These are phyloP conservation scores for Bufotes viridis DNA, from an alignment of 2,797 vertebrate genomes.

Conservation along the genomic window DNA sequence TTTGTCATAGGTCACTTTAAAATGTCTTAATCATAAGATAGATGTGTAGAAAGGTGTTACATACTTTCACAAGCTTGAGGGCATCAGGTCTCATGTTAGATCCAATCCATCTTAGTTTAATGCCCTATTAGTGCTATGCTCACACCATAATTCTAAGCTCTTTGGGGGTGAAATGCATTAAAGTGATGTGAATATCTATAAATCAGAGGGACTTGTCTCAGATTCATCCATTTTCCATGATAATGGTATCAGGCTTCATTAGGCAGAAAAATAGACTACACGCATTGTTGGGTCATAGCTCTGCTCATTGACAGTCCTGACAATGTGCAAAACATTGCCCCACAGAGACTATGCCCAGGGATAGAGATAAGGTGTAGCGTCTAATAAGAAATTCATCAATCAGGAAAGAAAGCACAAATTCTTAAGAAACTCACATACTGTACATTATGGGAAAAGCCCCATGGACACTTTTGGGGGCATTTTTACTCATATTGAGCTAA, in stretches of 20 bases:
- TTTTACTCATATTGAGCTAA: too few relatives aligned
- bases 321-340: conserved; percentile 47
- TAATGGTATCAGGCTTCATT: conserved; percentile 68
- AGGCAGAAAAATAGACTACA: conserved; percentile 64
- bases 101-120: conserved; percentile 51
- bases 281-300: not conserved
- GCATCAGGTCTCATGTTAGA: conserved; percentile 20
- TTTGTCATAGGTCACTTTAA: conserved; percentile 7
- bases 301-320: conserved; percentile 28
- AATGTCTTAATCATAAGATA: not conserved
- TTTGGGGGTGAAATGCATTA: conserved; percentile 47
- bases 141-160: conserved; percentile 23
- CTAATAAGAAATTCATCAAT: not conserved
- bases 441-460: too few relatives aligned
- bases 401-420: not conserved
- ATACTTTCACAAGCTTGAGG: conserved; percentile 14
- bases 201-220: conserved; percentile 64
- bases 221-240: conserved; percentile 65
- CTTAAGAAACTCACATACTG: not conserved
- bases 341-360: conserved; percentile 7
- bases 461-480: too few relatives aligned
- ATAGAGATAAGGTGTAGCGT: not conserved
- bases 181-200: conserved; percentile 65
- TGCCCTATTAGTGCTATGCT: conserved; percentile 51
- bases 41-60: conserved; percentile 11